phyloP scores from a whole-genome alignment of 2,113 vertebrate species.

The Bubalus kerabau region DNA sequence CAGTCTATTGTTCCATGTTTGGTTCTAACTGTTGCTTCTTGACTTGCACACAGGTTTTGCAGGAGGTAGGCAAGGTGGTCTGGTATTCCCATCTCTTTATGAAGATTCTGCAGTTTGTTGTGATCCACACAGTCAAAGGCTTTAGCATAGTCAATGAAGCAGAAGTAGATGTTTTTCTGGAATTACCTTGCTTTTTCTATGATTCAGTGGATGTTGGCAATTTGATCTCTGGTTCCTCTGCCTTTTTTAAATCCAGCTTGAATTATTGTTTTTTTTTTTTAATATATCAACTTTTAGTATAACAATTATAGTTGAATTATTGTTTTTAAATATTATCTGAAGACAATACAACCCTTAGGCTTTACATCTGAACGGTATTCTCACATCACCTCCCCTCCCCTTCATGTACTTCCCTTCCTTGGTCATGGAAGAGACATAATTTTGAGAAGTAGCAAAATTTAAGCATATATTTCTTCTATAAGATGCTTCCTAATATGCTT shows the following conservation, averaged over 20 bases:
- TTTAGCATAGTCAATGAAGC: background rate
- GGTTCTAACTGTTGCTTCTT: background rate
- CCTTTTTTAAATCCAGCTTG: background rate
- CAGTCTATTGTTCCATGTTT: background rate
- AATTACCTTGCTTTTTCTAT: background rate
- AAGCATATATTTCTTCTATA: background rate
- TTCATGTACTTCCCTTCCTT: background rate
- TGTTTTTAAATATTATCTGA: background rate
- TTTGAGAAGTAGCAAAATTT: background rate
- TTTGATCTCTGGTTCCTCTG: background rate
- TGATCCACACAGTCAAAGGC: background rate
- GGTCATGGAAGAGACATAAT: background rate
- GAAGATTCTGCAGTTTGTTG: background rate
- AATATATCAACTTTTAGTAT: background rate
- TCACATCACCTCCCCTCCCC: fast-evolving
- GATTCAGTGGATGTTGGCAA: background rate
- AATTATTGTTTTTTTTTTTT: background rate
- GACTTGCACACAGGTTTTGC: background rate
- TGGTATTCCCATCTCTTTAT: background rate
- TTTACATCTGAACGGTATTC: background rate
- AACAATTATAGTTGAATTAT: background rate
- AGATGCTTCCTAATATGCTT: background rate
- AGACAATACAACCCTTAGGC: background rate
- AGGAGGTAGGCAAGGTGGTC: background rate
- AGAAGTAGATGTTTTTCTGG: background rate